These are phyloP conservation scores for Epistrophe grossulariae DNA, from an alignment of 2,888 invertebrate genomes.

Conservation along the genomic window DNA sequence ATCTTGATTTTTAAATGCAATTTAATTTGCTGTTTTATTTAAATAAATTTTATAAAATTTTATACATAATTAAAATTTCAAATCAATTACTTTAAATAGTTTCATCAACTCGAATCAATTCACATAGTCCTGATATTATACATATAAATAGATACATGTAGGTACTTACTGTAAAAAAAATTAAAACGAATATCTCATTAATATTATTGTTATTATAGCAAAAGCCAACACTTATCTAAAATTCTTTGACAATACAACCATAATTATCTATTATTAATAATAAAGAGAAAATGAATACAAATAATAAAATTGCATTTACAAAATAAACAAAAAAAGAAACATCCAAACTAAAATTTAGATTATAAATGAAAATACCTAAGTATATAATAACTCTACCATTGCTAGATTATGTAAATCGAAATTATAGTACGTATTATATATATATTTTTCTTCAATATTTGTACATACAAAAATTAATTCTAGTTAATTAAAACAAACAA, in stretches of 20 bases:
- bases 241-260: slow-evolving; percentile 76
- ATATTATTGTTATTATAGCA: slow-evolving; percentile 41
- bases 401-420: slow-evolving; percentile 57
- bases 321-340: slow-evolving; percentile 35
- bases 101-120: slow-evolving; percentile 3
- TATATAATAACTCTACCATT: slow-evolving; percentile 45
- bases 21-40: not conserved
- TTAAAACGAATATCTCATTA: slow-evolving; percentile 42
- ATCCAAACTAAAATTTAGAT: slow-evolving; percentile 19
- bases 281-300: slow-evolving; percentile 33
- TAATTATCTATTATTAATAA: slow-evolving; percentile 59
- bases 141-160: not conserved
- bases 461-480: slow-evolving; percentile 60
- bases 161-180: not conserved
- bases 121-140: not conserved
- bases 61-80: not conserved
- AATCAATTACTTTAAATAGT: not conserved
- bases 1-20: not conserved
- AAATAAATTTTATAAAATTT: not conserved
- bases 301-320: slow-evolving; percentile 70
- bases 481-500: not conserved
- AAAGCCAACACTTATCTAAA: slow-evolving; percentile 74
- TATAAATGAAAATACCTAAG: slow-evolving; percentile 23
- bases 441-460: slow-evolving; percentile 74
- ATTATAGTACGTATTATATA: slow-evolving; percentile 54